Evolutionary conservation across 2,888 invertebrate species (phyloP), one percentile per base, ranked within the genome.

Genomic region (Phasia obesa): DNA sequence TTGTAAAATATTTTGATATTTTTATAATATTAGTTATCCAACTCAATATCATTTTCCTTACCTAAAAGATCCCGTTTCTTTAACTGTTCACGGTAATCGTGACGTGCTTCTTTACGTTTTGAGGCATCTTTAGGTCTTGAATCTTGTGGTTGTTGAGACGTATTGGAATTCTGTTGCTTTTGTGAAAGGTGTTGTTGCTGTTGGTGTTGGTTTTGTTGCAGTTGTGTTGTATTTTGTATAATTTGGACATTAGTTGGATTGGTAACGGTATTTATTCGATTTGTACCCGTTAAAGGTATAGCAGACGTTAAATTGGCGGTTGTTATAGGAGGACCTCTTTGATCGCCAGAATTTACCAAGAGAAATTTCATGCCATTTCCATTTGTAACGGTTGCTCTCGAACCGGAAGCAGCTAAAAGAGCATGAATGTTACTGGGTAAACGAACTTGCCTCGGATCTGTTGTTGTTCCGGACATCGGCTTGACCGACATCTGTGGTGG

Each of bases 291-390:
- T 27, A 77, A 19, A 1, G 77, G 70, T 69, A 38, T 80, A 4
- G 81, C 71, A 23, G 35, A 57, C 64, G 75, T 55, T 73, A 82
- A 13, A 81, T 77, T 77, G 3, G 69, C 47, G 21, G 83, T 75
- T 7, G 64, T 73, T 53, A 83, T 21, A 1, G 65, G 38, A 80
- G 13, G 86, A 85, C 67, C 88, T 85, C 47, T 59, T 53, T 71
- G 47, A 65, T 84, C 81, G 1, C 84, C 25, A 2, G 90, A 86
- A 86, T 91, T 91, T 2, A 91, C 91, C 13, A 91, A 84, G 7
- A 91, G 86, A 13, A 91, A 89, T 86, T 91, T 91, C 86, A 91
- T 90, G 0, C 91, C 90, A 3, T 89, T 89, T 0, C 88, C 87
- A 2, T 88, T 88, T 0, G 90, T 88, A 4, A 83, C 79, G 1